A percentile compares a stretch with the other conserved stretches of the same genome.
phyloP scores from a whole-genome alignment of 2,797 vertebrate species.

The Cheracebus regulus region DNA sequence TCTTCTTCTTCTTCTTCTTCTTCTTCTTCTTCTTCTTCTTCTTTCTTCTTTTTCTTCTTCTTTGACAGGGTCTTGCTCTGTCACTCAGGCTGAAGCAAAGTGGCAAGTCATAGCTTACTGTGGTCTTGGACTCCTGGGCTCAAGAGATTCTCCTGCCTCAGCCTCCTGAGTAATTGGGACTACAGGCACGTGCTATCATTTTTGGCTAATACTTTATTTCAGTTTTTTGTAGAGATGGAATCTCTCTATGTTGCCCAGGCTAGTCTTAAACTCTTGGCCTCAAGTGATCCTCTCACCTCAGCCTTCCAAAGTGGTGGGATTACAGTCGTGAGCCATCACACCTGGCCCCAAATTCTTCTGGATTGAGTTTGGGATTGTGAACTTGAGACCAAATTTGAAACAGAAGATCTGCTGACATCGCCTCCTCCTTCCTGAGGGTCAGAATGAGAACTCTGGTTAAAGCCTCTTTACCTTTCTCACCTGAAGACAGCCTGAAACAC shows the following conservation, averaged over 20 bases:
- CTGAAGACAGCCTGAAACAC: background rate
- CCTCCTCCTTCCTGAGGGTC: background rate
- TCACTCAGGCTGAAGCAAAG: background rate
- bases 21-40: too few relatives aligned
- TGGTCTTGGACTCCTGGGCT: background rate
- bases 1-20: accelerated
- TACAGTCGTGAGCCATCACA: background rate
- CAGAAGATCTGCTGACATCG: background rate
- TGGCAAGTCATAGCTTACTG: background rate
- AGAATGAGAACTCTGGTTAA: background rate
- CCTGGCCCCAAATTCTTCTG: background rate
- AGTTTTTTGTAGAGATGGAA: background rate
- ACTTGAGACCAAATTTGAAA: background rate
- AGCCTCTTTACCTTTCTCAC: background rate
- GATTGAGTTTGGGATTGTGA: background rate
- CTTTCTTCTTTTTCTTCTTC: too few relatives aligned
- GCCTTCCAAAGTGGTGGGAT: background rate
- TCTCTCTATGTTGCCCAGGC: background rate
- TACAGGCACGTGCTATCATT: background rate
- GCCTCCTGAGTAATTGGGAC: background rate
- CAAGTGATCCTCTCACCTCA: background rate
- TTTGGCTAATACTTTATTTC: background rate
- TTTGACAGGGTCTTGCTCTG: background rate
- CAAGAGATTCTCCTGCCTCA: background rate
- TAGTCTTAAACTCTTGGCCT: background rate